Evolutionary conservation across 1,140 invertebrate genomes (phyloP).

Genomic region (Magallana angulata): DNA sequence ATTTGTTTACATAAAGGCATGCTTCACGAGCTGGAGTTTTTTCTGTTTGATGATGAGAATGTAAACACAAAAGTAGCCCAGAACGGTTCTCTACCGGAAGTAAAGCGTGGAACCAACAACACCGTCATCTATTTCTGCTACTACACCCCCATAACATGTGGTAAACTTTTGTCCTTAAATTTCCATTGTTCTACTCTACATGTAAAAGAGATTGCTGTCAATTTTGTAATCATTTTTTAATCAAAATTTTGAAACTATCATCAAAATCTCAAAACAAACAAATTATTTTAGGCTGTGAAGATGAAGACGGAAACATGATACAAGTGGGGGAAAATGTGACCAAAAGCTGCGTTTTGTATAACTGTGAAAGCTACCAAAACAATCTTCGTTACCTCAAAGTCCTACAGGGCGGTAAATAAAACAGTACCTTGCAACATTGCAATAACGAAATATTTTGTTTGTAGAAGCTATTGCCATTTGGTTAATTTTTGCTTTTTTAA

Average conservation of each 20-base stretch:
- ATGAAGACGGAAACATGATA: slow-evolving; percentile 37
- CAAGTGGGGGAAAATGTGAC: background rate
- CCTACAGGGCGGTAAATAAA: slow-evolving; percentile 4
- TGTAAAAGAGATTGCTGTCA: background rate
- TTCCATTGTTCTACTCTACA: background rate
- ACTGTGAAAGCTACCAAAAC: background rate
- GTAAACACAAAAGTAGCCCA: background rate
- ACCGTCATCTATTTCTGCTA: slow-evolving; percentile 60
- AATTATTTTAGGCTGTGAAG: slow-evolving; percentile 12
- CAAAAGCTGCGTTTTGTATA: slow-evolving; percentile 5
- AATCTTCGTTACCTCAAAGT: background rate
- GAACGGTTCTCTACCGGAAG: slow-evolving; percentile 54
- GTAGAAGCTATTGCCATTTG: background rate
- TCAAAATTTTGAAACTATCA: too few relatives aligned
- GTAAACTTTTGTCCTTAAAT: slow-evolving; percentile 37
- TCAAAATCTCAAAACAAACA: background rate
- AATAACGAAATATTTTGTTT: background rate
- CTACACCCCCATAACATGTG: slow-evolving; percentile 59
- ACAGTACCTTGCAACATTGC: background rate
- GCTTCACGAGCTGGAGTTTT: slow-evolving; percentile 52
- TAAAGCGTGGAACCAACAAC: slow-evolving; percentile 52
- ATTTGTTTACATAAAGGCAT: slow-evolving; percentile 47
- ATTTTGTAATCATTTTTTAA: too few relatives aligned
- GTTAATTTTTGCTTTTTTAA: background rate
- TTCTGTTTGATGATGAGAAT: slow-evolving; percentile 52